Percentiles rank a stretch among this genome's conserved stretches.
phyloP scores from a whole-genome alignment of 2,888 invertebrate species.

The Anarsia innoxiella region DNA sequence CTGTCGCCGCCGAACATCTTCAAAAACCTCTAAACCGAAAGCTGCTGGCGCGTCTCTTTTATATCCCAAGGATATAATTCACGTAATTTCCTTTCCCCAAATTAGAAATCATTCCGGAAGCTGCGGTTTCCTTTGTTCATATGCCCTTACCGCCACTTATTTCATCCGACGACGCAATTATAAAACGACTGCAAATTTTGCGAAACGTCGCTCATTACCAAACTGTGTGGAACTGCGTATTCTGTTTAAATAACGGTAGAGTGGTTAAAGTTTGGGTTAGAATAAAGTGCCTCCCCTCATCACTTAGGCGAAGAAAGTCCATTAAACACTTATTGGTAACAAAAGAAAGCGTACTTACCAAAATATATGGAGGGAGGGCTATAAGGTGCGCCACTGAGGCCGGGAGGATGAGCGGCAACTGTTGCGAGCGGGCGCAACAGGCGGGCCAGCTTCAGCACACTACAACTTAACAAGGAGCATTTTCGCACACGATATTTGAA shows the following conservation, averaged over 20 bases:
- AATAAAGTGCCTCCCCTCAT: too few relatives aligned
- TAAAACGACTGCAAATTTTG: too few relatives aligned
- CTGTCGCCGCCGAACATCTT: too few relatives aligned
- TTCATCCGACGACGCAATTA: too few relatives aligned
- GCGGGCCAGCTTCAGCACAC: conserved; percentile 31
- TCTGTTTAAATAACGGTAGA: too few relatives aligned
- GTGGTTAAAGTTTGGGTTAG: too few relatives aligned
- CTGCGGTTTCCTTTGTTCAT: conserved; percentile 38
- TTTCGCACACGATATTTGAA: conserved; percentile 50
- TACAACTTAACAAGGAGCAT: conserved; percentile 41
- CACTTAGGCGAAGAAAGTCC: conserved; percentile 9
- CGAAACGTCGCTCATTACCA: too few relatives aligned
- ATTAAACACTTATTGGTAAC: conserved; percentile 24
- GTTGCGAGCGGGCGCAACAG: conserved; percentile 40
- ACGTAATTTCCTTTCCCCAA: conserved; percentile 31
- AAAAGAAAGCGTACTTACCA: conserved; percentile 51
- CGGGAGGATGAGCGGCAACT: conserved; percentile 23
- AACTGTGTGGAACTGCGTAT: too few relatives aligned
- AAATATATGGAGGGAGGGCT: conserved; percentile 35
- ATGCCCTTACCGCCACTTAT: too few relatives aligned
- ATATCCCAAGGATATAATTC: conserved; percentile 57
- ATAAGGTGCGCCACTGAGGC: conserved; percentile 34
- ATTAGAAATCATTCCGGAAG: not conserved
- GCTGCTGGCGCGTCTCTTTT: too few relatives aligned
- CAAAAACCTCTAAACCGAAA: too few relatives aligned